Evolutionary conservation across 2,797 vertebrate species (phyloP), one percentile per base, ranked within the genome.

Genomic region (Danio kyathit): DNA sequence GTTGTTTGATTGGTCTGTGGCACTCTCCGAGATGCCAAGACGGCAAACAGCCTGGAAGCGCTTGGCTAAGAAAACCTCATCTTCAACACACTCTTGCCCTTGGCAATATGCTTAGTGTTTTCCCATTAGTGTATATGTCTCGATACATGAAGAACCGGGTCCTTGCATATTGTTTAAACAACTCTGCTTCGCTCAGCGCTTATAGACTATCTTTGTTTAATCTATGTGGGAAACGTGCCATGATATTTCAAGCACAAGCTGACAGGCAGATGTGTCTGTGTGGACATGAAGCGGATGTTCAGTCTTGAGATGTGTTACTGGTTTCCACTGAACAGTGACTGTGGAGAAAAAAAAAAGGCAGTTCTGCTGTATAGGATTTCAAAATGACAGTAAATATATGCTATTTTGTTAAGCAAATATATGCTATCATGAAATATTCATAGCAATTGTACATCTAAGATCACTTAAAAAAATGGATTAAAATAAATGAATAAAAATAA

Each of bases 1-100:
- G 79, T 46, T 69, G 73, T 64, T 38, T 61, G 16, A 43, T 48
- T 73, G 81, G 71, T 57, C 29, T n/a, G 29, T 60, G 51, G 21
- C 60, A 59, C 29, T 52, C 66, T 43, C 56, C 0, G 46, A 70
- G 46, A 51, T 38, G 59, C 43, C 16, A 10, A 51, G 76, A 56
- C 5, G 7, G 48, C 57, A 71, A 79, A 64, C 49, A 43, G 46
- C 57, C 67, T 46, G 49, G 16, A 79, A 79, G 48, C 40, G n/a
- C 19, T 79, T 72, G 67, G 77, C 67, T 61, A 44, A 43, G 57
- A 54, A 54, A 72, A 29, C 48, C 41, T 29, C 38, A 71, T 71
- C 77, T 63, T 72, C 48, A 64, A 54, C 76, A 71, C 67, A 5
- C 61, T 71, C 57, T 70, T 63, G 76, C 29, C 67, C 38, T 72